Evolutionary conservation across 2,888 invertebrate species (phyloP), one percentile per base, ranked within the genome.

Genomic region (Bhutanitis thaidina): DNA sequence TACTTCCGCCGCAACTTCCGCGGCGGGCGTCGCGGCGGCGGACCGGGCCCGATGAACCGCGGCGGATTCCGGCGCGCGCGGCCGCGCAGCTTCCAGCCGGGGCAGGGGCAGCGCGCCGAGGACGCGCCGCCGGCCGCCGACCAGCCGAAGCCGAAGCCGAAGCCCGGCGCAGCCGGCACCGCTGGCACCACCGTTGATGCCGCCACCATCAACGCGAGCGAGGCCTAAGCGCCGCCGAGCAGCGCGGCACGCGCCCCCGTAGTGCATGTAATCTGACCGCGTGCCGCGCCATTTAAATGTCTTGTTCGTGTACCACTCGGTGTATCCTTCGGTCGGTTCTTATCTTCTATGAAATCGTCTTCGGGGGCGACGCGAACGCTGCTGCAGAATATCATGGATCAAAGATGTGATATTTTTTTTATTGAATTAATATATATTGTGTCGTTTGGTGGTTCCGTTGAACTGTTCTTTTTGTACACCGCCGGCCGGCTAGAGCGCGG

Each of bases 1-100:
- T 94, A 93, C 83, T 94, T 93, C 93, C 94, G 93, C 67, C 93
- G 93, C 62, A 94, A 94, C 77, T 93, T 92, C 90, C 93, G 93
- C 60, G 93, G 93, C 41, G 93, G 93, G 61, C 90, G 93, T 60
- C 92, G 92, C 15, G 80, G 87, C 38, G 81, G 74, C 39, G 84
- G 81, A 2, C 76, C 83, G 1, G 83, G 85, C 30, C 82, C 84
- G 2, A 77, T 83, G 80, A 83, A 82, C 67, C 83, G 85, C 57
- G 71, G 86, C 37, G 85, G 84, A 12, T 86, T 74, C 71, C 74
- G 86, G 34, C 80, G 85, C 64, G 73, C 75, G 65, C 79, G 86
- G 43, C 81, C 80, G 58, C 83, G 85, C 69, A 77, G 77, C 66
- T 76, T 69, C 69, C 75, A 71, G 63, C 68, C 59, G 49, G 76